Conservation (phyloP, 2,888 invertebrate species). For the Chymomyza procnemis region DNA sequence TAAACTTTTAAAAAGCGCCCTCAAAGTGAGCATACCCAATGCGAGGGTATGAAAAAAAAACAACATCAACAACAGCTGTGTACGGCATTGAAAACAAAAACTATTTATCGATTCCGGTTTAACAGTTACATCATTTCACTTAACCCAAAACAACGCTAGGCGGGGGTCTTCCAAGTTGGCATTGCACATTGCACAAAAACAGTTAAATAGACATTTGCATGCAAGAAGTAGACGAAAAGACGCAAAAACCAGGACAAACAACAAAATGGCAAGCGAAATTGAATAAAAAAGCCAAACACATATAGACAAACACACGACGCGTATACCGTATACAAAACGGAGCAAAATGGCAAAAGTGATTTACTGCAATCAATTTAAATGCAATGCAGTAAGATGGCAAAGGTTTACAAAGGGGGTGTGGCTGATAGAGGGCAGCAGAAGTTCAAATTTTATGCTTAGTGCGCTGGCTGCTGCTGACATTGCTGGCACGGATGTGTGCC, state of each 20-base stretch:
- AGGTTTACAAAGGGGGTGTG: not conserved
- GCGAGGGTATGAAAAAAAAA: not conserved
- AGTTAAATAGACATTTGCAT: conserved; percentile 70
- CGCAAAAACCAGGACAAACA: conserved; percentile 58
- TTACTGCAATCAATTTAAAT: conserved; percentile 77
- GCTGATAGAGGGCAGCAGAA: conserved; percentile 12
- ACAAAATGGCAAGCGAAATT: conserved; percentile 43
- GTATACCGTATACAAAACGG: conserved; percentile 33
- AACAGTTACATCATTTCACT: conserved; percentile 71
- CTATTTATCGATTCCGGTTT: conserved; percentile 65
- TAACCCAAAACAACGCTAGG: conserved; percentile 31
- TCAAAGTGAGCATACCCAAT: not conserved
- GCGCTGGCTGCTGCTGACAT: conserved; percentile 27
- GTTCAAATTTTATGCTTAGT: not conserved
- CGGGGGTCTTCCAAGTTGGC: conserved; percentile 12
- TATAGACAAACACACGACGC: conserved; percentile 22
- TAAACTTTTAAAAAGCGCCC: not conserved
- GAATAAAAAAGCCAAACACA: conserved; percentile 50
- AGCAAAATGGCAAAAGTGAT: conserved; percentile 67
- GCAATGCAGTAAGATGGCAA: conserved; percentile 38
- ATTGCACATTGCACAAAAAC: conserved; percentile 42
- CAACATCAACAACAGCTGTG: not conserved
- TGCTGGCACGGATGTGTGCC: conserved; percentile 43
- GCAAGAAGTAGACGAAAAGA: conserved; percentile 34
- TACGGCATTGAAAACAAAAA: conserved; percentile 43